A percentile compares a stretch with the other conserved stretches of the same genome.
Conservation (phyloP, 2,797 vertebrate species). For the Nannoperca australis region DNA sequence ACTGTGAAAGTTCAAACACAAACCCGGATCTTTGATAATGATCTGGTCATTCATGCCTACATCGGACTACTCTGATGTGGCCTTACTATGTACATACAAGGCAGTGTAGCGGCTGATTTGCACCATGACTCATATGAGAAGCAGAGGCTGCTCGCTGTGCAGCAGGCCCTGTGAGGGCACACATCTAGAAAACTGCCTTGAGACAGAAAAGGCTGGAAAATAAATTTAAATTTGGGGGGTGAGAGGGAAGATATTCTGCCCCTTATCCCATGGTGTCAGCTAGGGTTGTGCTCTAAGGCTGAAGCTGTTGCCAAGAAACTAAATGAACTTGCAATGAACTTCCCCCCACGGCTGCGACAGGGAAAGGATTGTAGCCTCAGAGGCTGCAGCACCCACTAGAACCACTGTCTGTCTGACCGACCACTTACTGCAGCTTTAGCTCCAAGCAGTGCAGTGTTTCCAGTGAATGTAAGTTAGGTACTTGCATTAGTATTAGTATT, state of each 20-base stretch:
- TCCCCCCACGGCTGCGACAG: slow-evolving; percentile 31
- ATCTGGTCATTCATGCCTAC: slow-evolving; percentile 11
- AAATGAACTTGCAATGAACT: slow-evolving; percentile 71
- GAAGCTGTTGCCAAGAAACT: slow-evolving; percentile 74
- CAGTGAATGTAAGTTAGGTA: background rate
- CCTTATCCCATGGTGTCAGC: slow-evolving; percentile 45
- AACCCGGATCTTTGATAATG: slow-evolving; percentile 5
- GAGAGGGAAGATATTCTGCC: slow-evolving; percentile 42
- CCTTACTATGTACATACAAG: slow-evolving; percentile 47
- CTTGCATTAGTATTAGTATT: no score
- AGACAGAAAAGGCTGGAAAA: slow-evolving; percentile 33
- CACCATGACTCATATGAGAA: slow-evolving; percentile 71
- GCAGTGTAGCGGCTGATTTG: slow-evolving; percentile 34
- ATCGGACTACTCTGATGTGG: background rate
- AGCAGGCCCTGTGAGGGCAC: slow-evolving; percentile 15
- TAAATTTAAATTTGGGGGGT: background rate
- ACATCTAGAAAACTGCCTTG: slow-evolving; percentile 1
- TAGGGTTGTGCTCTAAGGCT: slow-evolving; percentile 47
- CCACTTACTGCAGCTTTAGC: background rate
- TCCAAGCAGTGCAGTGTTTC: background rate
- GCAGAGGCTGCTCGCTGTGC: slow-evolving; percentile 40
- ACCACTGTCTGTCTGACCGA: background rate
- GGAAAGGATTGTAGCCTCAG: slow-evolving; percentile 9
- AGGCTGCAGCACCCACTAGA: slow-evolving; percentile 10
- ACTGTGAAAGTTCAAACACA: background rate